These are phyloP conservation scores for Chalcis sispes DNA, from an alignment of 2,888 invertebrate genomes.

Conservation along the genomic window DNA sequence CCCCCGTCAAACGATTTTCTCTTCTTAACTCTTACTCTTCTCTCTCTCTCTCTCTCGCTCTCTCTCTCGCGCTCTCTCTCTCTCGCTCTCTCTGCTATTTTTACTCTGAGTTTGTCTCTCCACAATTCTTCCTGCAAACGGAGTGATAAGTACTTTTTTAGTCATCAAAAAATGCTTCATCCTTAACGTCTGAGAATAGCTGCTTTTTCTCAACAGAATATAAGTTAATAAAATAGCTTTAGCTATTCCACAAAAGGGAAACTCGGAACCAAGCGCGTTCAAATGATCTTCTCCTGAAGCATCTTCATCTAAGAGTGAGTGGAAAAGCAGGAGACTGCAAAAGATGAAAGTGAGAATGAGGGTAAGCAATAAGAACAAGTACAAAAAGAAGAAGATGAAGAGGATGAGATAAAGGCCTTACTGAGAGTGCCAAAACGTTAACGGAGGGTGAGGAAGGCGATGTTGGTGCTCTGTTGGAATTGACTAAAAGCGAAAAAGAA, in stretches of 20 bases:
- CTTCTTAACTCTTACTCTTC: background rate
- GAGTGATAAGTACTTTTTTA: slow-evolving; percentile 12
- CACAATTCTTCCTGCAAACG: too few species aligned
- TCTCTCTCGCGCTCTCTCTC: background rate
- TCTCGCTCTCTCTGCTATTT: too few species aligned
- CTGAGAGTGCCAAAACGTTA: too few species aligned
- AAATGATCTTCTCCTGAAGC: background rate
- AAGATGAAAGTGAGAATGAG: background rate
- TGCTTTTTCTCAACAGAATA: background rate
- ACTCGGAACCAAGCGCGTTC: background rate
- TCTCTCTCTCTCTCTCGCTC: slow-evolving; percentile 31
- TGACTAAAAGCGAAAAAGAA: too few species aligned
- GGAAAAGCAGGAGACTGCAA: too few species aligned
- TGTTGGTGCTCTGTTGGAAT: too few species aligned
- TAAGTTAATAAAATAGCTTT: slow-evolving; percentile 8
- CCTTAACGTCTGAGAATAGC: slow-evolving; percentile 61
- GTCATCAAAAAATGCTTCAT: slow-evolving; percentile 68
- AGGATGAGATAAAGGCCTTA: slow-evolving; percentile 40
- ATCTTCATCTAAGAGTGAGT: background rate
- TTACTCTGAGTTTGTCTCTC: too few species aligned
- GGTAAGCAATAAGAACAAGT: too few species aligned
- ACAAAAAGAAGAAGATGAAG: slow-evolving; percentile 37
- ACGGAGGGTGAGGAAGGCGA: too few species aligned
- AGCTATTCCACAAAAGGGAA: background rate
- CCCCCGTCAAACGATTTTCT: slow-evolving; percentile 14